Evolutionary conservation across 2,113 vertebrate genomes (phyloP).

Genomic region (Brachypteracias leptosomus): DNA sequence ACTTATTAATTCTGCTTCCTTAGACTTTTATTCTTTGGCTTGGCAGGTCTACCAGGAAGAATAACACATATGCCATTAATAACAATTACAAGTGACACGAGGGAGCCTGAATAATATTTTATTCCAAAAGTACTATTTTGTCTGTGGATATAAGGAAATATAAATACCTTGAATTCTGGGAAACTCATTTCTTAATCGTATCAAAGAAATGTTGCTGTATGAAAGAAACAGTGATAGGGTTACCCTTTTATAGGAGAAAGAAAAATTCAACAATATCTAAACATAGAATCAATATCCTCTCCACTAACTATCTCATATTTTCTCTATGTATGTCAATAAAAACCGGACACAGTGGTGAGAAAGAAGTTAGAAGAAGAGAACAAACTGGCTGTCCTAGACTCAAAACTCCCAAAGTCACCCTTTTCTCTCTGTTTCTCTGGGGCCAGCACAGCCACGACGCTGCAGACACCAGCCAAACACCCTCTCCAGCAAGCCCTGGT

Average conservation of each 20-base stretch:
- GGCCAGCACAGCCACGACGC: fast-evolving
- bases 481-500: background rate
- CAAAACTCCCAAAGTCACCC: background rate
- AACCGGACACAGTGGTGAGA: background rate
- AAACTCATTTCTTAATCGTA: background rate
- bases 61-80: slow-evolving; percentile 51
- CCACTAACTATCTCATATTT: background rate
- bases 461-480: fast-evolving
- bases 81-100: slow-evolving; percentile 51
- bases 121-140: slow-evolving; percentile 1
- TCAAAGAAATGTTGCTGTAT: background rate
- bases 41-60: slow-evolving; percentile 42
- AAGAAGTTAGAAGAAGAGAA: too few species aligned
- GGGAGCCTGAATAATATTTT: background rate
- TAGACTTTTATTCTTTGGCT: slow-evolving; percentile 58
- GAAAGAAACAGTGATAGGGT: background rate
- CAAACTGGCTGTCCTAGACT: too few species aligned
- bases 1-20: slow-evolving; percentile 71
- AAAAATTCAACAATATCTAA: background rate
- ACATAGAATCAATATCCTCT: background rate
- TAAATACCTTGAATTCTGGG: background rate
- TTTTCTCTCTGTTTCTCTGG: background rate
- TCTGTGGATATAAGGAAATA: background rate
- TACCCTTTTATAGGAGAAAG: background rate
- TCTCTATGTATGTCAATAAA: background rate